Evolutionary conservation across 2,797 vertebrate species (phyloP), one percentile per base, ranked within the genome.

Genomic region (Phoebastria nigripes): DNA sequence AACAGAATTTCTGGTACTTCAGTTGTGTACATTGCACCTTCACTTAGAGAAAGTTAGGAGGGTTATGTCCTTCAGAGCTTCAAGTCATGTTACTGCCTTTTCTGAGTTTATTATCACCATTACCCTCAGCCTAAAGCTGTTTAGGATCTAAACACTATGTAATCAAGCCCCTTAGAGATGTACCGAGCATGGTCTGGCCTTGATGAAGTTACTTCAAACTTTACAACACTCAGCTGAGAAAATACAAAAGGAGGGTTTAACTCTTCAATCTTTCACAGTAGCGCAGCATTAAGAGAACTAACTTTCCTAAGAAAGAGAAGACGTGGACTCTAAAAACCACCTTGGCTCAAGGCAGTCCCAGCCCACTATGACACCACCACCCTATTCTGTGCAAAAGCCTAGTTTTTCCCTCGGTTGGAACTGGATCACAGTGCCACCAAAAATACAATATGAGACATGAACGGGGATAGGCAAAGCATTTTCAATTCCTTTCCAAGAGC

Each of bases 311-410:
- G 80, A 26, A 70, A 54, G n/a, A 58, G 22, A 77, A 73, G 31
- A 79, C 0, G 0, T 18, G 15, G 29, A n/a, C 7, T 49, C 26
- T 29, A 42, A 78, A 78, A 81, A 2, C 2, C 28, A 55, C 4
- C 19, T 39, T 25, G 10, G 12, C 19, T 78, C 49, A 74, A 71
- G 31, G 19, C 25, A 78, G 25, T 66, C n/a, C 29, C 46, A 66
- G 46, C 12, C 20, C 29, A 28, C n/a, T 46, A 7, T 29, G 7
- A 19, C 39, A n/a, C 11, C 18, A 44, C 22, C 11, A 22, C 22
- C 6, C 7, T n/a, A 20, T 29, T 88, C 31, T 42, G 16, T 26
- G 24, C 29, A 58, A 44, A 82, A 59, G 2, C 13, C 25, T 13
- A n/a, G 12, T 19, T 90, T 70, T 73, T 58, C 28, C 31, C 14